A percentile compares a stretch with the other conserved stretches of the same genome.
These are phyloP conservation scores for Dasypus novemcinctus DNA, from an alignment of 2,113 vertebrate species.

Conservation along the genomic window DNA sequence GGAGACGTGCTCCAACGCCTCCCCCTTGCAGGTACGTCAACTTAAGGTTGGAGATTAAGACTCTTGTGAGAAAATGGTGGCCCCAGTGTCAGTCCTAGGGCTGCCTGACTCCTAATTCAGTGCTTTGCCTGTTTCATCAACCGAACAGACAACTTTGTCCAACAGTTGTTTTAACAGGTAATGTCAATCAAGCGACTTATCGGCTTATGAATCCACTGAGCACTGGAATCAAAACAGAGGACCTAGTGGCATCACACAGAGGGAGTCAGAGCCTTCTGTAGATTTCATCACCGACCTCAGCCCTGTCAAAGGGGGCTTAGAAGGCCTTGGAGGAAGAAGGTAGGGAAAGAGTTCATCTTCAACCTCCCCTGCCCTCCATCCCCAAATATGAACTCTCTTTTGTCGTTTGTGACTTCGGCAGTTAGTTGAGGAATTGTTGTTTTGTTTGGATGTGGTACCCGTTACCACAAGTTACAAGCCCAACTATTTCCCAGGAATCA, in stretches of 20 bases:
- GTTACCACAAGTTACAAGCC: background rate
- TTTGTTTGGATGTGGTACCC: background rate
- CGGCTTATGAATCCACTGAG: background rate
- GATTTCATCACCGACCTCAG: background rate
- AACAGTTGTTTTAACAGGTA: background rate
- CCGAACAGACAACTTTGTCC: background rate
- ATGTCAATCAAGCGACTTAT: background rate
- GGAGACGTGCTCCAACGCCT: background rate
- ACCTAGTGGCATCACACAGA: background rate
- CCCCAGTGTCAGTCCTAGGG: background rate
- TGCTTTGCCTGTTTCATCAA: background rate
- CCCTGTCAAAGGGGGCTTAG: background rate
- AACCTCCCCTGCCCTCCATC: accelerated
- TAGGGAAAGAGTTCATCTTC: background rate
- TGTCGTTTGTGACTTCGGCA: background rate
- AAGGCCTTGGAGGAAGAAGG: background rate
- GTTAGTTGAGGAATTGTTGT: background rate
- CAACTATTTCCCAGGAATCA: background rate
- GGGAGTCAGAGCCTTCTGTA: background rate
- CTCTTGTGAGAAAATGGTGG: background rate
- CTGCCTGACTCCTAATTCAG: background rate
- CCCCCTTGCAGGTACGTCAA: background rate
- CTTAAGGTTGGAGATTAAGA: background rate
- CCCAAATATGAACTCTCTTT: background rate
- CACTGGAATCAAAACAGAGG: background rate